These are phyloP conservation scores for Antheraea mylitta DNA, from an alignment of 1,140 invertebrate species.

Conservation along the genomic window DNA sequence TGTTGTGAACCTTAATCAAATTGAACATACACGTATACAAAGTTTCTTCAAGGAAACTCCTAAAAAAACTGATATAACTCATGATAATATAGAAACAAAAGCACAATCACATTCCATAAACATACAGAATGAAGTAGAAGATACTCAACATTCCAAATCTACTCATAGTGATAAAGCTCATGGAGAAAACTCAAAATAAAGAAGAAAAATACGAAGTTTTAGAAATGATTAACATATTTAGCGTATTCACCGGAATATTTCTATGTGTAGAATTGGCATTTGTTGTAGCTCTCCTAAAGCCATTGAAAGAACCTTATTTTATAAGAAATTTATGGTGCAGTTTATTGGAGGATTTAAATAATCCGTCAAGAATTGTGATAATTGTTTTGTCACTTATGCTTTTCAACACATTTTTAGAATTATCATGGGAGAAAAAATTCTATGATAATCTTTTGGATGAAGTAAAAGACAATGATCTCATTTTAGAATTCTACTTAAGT, in stretches of 20 bases:
- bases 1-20: slow-evolving; percentile 34
- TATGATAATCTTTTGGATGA: slow-evolving; percentile 22
- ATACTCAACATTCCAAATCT: not conserved
- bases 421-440: slow-evolving; percentile 32
- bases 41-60: slow-evolving; percentile 34
- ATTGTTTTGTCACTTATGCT: slow-evolving; percentile 25
- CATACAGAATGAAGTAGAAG: slow-evolving; percentile 3
- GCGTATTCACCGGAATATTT: slow-evolving; percentile 25
- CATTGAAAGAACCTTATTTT: slow-evolving; percentile 37
- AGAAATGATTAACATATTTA: slow-evolving; percentile 52
- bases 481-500: slow-evolving; percentile 39
- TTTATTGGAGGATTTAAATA: slow-evolving; percentile 27
- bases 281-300: slow-evolving; percentile 45
- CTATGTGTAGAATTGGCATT: slow-evolving; percentile 41
- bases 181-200: slow-evolving; percentile 8
- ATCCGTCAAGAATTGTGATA: slow-evolving; percentile 29
- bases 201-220: slow-evolving; percentile 11
- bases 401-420: slow-evolving; percentile 37
- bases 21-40: slow-evolving; percentile 32
- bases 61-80: slow-evolving; percentile 23
- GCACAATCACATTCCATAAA: slow-evolving; percentile 5
- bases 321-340: slow-evolving; percentile 46
- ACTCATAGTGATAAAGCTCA: not conserved
- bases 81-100: not conserved
- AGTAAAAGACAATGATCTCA: slow-evolving; percentile 27